Percentiles rank a stretch among this genome's conserved stretches.
phyloP scores from a whole-genome alignment of 2,888 invertebrate genomes.

The Melipona beecheii region DNA sequence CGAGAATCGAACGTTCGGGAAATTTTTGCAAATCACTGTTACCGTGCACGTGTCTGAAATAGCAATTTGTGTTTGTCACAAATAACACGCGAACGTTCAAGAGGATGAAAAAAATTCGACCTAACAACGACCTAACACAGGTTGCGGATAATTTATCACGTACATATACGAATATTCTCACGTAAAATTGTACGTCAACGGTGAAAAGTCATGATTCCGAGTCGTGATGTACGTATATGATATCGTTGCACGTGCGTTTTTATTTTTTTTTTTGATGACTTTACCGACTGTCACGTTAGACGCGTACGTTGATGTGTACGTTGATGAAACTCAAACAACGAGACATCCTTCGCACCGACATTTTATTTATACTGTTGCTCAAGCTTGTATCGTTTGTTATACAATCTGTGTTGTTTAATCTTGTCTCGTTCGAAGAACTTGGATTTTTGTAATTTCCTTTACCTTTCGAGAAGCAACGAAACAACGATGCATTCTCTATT shows the following conservation, averaged over 20 bases:
- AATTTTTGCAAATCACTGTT: background rate
- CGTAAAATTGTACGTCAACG: background rate
- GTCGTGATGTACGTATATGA: background rate
- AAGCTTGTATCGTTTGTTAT: background rate
- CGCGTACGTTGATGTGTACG: too few relatives aligned
- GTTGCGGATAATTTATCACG: too few relatives aligned
- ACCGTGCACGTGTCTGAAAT: background rate
- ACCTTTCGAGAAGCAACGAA: background rate
- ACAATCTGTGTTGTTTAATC: background rate
- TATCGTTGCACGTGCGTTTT: background rate
- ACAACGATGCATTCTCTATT: background rate
- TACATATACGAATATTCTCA: slow-evolving; percentile 7
- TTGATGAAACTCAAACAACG: background rate
- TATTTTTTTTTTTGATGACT: background rate
- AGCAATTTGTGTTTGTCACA: background rate
- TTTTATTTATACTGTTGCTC: background rate
- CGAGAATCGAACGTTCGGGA: too few relatives aligned
- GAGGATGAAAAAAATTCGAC: too few relatives aligned
- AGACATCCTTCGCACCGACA: background rate
- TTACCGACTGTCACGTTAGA: background rate
- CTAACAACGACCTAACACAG: background rate
- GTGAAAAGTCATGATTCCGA: background rate
- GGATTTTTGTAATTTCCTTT: background rate
- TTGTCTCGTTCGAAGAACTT: background rate
- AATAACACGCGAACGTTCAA: background rate